These are phyloP conservation scores for Sarcophaga bullata DNA, from an alignment of 1,140 invertebrate species.

Conservation along the genomic window DNA sequence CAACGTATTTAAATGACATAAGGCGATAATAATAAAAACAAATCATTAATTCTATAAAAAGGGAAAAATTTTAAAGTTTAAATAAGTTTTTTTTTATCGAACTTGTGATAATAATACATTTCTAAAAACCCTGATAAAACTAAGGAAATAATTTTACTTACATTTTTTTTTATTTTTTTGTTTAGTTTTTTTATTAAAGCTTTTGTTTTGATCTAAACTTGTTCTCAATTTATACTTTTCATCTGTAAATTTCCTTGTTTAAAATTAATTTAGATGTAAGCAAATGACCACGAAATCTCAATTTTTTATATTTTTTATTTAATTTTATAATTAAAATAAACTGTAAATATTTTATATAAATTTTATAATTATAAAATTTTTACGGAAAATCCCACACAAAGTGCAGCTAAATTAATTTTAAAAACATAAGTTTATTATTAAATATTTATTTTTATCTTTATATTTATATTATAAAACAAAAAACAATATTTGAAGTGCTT, in stretches of 20 bases:
- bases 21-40: too few relatives aligned
- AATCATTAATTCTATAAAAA: not conserved
- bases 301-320: slow-evolving; percentile 13
- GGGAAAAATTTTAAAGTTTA: not conserved
- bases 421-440: not conserved
- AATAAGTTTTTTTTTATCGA: slow-evolving; percentile 2
- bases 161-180: slow-evolving; percentile 13
- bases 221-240: not conserved
- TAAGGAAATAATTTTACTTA: not conserved
- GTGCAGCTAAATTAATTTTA: not conserved
- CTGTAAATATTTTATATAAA: slow-evolving; percentile 24
- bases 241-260: not conserved
- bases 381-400: slow-evolving; percentile 26
- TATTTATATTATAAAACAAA: not conserved
- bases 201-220: not conserved
- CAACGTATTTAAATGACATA: too few relatives aligned
- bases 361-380: slow-evolving; percentile 31
- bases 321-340: slow-evolving; percentile 8
- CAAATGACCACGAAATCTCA: slow-evolving; percentile 32
- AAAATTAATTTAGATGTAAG: slow-evolving; percentile 18
- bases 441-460: slow-evolving; percentile 28
- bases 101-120: slow-evolving; percentile 41
- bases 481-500: slow-evolving; percentile 17
- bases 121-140: slow-evolving; percentile 18
- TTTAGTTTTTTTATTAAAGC: not conserved